phyloP scores from a whole-genome alignment of 2,797 vertebrate species.

The Emys orbicularis region DNA sequence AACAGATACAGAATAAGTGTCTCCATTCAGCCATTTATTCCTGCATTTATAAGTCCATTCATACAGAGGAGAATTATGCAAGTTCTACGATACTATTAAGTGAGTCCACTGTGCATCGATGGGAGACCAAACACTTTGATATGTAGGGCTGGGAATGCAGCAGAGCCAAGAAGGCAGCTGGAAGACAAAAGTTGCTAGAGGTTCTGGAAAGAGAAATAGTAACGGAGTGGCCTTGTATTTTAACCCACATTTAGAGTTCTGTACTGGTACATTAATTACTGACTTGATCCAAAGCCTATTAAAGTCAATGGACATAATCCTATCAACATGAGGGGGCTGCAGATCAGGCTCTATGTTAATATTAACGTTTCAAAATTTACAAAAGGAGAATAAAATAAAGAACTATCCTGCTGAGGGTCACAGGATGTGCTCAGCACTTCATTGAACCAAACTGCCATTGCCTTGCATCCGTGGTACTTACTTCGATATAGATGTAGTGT shows the following conservation, averaged over 20 bases:
- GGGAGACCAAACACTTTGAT: not conserved
- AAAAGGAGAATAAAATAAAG: not conserved
- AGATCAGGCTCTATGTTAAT: not conserved
- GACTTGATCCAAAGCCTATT: not conserved
- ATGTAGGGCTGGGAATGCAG: not conserved
- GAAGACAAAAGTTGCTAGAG: not conserved
- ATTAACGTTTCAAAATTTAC: not conserved
- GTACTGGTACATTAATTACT: not conserved
- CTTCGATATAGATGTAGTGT: constrained; percentile 97
- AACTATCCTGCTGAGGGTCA: not conserved
- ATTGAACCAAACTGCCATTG: not conserved
- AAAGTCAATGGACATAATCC: not conserved
- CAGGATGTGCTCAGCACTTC: not conserved
- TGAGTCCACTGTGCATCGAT: not conserved
- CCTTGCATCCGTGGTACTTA: constrained; percentile 56
- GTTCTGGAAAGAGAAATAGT: not conserved
- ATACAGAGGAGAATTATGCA: not conserved
- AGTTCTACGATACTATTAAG: not conserved
- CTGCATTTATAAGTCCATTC: not conserved
- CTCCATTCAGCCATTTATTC: not conserved
- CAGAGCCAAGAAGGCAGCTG: not conserved
- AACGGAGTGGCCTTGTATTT: not conserved
- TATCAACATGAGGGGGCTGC: not conserved
- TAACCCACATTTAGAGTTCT: fast-evolving
- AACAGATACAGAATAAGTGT: not conserved